Evolutionary conservation across 2,888 invertebrate genomes (phyloP).

Genomic region (Chrysotoxum bicinctum): DNA sequence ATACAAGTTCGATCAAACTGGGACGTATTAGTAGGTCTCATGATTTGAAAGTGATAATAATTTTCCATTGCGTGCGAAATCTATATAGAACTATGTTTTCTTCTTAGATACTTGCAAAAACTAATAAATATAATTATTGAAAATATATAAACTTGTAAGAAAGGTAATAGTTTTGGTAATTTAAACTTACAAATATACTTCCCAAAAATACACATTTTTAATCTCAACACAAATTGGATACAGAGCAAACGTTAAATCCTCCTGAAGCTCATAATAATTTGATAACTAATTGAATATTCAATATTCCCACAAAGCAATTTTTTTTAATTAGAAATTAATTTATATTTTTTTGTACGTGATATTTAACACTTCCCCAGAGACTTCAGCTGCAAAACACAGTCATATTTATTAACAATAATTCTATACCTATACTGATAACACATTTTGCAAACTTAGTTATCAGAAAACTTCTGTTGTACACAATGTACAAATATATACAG

Average conservation of each 20-base stretch:
- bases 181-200: no score
- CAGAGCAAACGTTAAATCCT: no score
- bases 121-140: no score
- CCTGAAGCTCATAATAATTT: not conserved
- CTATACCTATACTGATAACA: not conserved
- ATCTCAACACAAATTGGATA: not conserved
- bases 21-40: no score
- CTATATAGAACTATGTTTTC: no score
- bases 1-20: no score
- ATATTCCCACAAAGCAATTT: not conserved
- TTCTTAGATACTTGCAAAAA: no score
- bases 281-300: not conserved
- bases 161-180: no score
- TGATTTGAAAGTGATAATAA: no score
- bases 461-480: not conserved
- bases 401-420: not conserved
- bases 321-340: conserved; percentile 5
- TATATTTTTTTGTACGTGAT: not conserved
- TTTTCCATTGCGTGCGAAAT: no score
- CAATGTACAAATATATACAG: not conserved
- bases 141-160: no score
- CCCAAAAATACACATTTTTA: no score
- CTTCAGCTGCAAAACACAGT: not conserved
- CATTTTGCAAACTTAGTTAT: not conserved
- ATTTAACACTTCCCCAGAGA: not conserved